These are phyloP conservation scores for Aurelia sp. DNA, from an alignment of 30 jellyfish, hydroid and myxozoan species.

Conservation along the genomic window DNA sequence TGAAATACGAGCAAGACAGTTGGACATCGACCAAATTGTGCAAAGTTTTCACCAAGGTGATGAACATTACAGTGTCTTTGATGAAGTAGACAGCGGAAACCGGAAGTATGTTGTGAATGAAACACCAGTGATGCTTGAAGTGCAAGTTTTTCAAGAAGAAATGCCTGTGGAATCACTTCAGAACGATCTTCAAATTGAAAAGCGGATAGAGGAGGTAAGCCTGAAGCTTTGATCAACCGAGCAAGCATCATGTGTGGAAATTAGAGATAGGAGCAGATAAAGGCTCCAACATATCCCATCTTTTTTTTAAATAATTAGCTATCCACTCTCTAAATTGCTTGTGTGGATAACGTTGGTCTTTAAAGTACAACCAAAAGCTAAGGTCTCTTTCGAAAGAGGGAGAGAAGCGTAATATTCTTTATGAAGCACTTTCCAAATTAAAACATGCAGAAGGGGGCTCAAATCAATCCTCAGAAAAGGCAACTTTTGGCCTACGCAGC, in stretches of 20 bases:
- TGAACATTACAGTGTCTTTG: not conserved
- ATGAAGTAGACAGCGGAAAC: not conserved
- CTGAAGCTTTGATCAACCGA: too few species aligned
- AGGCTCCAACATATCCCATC: too few species aligned
- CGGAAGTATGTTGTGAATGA: slow-evolving; percentile 1
- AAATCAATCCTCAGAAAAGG: too few species aligned
- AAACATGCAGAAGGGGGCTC: too few species aligned
- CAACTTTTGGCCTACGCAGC: too few species aligned
- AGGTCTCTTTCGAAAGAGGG: too few species aligned
- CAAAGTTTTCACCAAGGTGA: not conserved
- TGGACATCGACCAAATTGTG: slow-evolving; percentile 32
- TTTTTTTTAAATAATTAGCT: too few species aligned
- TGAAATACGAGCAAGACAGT: slow-evolving; percentile 27
- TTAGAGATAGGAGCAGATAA: too few species aligned
- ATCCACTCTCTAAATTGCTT: not conserved
- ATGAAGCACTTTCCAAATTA: too few species aligned
- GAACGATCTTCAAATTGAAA: not conserved
- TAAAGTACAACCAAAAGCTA: too few species aligned
- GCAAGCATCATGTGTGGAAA: too few species aligned
- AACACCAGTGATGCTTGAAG: slow-evolving; percentile 26
- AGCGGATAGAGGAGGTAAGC: slow-evolving; percentile 1
- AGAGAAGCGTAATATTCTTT: too few species aligned
- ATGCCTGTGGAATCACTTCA: slow-evolving; percentile 15
- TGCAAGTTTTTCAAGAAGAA: slow-evolving; percentile 38
- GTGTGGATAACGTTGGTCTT: not conserved